Conservation (phyloP, 2,797 vertebrate species). For the Dromococcyx pavoninus region DNA sequence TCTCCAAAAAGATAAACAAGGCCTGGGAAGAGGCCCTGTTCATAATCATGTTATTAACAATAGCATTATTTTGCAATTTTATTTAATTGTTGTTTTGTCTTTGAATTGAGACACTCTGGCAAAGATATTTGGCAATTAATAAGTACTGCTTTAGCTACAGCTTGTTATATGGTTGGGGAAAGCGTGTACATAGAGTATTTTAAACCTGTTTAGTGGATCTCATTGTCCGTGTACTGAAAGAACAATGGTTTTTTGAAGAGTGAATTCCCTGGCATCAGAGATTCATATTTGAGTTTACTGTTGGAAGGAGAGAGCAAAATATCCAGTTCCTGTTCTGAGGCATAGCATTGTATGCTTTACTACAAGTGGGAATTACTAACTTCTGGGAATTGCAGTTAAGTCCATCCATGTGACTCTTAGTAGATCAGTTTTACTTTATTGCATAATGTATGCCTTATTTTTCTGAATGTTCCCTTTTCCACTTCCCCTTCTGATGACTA, state of each 20-base stretch:
- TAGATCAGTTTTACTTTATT: neutral
- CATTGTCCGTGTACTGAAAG: neutral
- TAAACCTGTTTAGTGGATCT: neutral
- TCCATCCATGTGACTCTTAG: accelerated
- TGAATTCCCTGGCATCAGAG: neutral
- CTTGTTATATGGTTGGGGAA: neutral
- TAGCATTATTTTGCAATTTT: too few relatives aligned
- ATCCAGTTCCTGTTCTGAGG: neutral
- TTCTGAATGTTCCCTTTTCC: neutral
- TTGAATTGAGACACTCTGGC: neutral
- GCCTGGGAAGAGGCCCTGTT: neutral
- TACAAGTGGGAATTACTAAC: neutral
- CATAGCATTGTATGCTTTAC: neutral
- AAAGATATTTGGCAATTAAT: neutral
- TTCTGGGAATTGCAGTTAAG: neutral
- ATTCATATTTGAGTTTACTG: neutral
- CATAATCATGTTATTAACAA: neutral
- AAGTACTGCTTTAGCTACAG: neutral
- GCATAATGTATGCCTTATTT: neutral
- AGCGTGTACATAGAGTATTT: neutral
- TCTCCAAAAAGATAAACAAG: neutral
- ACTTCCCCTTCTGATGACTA: neutral
- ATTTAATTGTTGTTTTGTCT: neutral
- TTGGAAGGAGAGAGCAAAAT: neutral
- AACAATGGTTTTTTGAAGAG: neutral